Conservation (phyloP, 2,888 invertebrate species). For the Drosophila vallismaia region DNA sequence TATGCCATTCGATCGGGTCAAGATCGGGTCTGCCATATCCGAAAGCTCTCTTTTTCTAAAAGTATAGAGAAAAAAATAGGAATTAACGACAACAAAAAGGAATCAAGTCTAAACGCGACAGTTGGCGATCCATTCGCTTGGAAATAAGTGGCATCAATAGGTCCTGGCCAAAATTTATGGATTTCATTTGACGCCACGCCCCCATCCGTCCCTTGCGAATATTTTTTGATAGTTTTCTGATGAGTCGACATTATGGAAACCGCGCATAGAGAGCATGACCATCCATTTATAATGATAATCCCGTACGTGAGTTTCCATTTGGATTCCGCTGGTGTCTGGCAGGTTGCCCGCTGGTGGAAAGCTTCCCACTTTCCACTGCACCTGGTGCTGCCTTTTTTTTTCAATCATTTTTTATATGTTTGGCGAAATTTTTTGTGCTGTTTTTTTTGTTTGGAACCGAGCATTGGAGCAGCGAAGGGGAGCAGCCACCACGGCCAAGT, state of each 20-base stretch:
- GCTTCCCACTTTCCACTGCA: not conserved
- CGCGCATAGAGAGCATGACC: constrained; percentile 14
- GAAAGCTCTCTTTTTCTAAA: too few species aligned
- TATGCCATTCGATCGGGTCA: too few species aligned
- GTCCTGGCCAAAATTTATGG: constrained; percentile 6
- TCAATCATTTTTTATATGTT: too few species aligned
- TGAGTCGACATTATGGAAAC: constrained; percentile 23
- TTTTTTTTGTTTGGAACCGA: not conserved
- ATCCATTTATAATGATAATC: constrained; percentile 27
- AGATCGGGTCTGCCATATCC: too few species aligned
- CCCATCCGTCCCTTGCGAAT: too few species aligned
- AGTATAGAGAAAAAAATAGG: too few species aligned
- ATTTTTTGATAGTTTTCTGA: constrained; percentile 19
- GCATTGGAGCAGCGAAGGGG: too few species aligned
- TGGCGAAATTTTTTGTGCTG: not conserved
- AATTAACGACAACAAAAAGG: too few species aligned
- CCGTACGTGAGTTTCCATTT: constrained; percentile 20
- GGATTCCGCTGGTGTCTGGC: constrained; percentile 3
- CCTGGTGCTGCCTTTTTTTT: not conserved
- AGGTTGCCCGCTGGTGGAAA: not conserved
- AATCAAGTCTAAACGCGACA: not conserved
- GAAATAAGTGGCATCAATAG: not conserved
- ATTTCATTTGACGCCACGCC: not conserved
- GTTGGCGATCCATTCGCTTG: not conserved
- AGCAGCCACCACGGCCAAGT: constrained; percentile 1